Conservation (phyloP, 2,113 vertebrate species). For the Microcebus tavaratra region DNA sequence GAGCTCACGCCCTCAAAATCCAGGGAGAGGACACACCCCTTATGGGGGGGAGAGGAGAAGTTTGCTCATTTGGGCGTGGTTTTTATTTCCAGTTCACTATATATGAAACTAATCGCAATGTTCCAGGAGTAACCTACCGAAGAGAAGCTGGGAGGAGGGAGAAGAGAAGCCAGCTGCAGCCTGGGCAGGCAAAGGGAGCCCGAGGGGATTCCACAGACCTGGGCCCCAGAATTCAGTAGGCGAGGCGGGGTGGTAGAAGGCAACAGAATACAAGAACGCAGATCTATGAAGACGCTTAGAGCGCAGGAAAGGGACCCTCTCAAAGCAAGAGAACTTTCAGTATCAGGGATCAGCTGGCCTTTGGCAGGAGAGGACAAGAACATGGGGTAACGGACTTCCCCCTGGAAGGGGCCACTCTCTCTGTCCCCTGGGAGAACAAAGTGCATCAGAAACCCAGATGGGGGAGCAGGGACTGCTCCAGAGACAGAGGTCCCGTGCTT, state of each 20-base stretch:
- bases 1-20: neutral
- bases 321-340: neutral
- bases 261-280: accelerated
- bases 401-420: neutral
- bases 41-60: neutral
- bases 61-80: neutral
- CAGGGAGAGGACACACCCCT: neutral
- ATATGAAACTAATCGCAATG: neutral
- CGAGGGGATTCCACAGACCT: neutral
- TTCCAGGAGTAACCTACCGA: neutral
- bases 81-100: neutral
- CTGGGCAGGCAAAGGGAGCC: neutral
- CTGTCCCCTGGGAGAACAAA: neutral
- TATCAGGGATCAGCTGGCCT: neutral
- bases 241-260: accelerated
- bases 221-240: accelerated
- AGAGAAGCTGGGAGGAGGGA: neutral
- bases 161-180: neutral
- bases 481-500: no score
- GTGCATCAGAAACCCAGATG: neutral
- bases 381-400: neutral
- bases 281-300: accelerated
- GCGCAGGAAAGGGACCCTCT: neutral
- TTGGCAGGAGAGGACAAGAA: neutral
- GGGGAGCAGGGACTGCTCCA: neutral